Evolutionary conservation across 2,797 vertebrate genomes (phyloP), one percentile per base, ranked within the genome.

Genomic region (Diglossa cyanea): DNA sequence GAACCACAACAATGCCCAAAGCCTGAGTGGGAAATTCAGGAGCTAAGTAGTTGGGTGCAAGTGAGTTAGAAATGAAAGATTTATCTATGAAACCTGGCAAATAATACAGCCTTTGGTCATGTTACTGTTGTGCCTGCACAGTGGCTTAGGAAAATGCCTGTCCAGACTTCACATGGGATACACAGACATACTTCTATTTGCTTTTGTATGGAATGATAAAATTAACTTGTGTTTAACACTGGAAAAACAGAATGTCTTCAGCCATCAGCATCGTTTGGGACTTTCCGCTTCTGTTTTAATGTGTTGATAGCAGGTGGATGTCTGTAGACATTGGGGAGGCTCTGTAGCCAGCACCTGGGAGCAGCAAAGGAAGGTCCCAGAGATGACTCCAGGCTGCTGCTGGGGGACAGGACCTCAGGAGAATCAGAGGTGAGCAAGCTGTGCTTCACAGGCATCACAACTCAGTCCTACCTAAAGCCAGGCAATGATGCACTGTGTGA

Each of bases 401-500:
- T 1, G 28, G 12, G 24, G 66, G n/a, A 72, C 67, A 68, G 35
- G 18, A 57, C 19, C 18, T 31, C 30, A 50, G n/a, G 39, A 77
- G 13, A 65, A n/a, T 7, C 17, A 57, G 42, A 50, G 23, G 35
- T 24, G 31, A 89, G 42, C 31, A 65, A 20, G 26, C 2, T 84
- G 39, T 13, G 25, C 42, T 58, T 31, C 61, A 75, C 4, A 40
- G 26, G 13, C 45, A 81, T 30, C 39, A 55, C 45, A 91, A 9
- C 2, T 13, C 65, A 67, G 28, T 26, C 72, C 45, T 28, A 23
- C 37, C 58, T 45, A 30, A 33, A 89, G 44, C 42, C 55, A 61
- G 44, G 25, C 39, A 50, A 40, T 1, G 1, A 25, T 0, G 4
- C 1, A 28, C 15, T 3, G 5, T 1, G 0, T 17, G 26, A 89